These are phyloP conservation scores for Eurytoma adleriae DNA, from an alignment of 2,888 invertebrate genomes.

Conservation along the genomic window DNA sequence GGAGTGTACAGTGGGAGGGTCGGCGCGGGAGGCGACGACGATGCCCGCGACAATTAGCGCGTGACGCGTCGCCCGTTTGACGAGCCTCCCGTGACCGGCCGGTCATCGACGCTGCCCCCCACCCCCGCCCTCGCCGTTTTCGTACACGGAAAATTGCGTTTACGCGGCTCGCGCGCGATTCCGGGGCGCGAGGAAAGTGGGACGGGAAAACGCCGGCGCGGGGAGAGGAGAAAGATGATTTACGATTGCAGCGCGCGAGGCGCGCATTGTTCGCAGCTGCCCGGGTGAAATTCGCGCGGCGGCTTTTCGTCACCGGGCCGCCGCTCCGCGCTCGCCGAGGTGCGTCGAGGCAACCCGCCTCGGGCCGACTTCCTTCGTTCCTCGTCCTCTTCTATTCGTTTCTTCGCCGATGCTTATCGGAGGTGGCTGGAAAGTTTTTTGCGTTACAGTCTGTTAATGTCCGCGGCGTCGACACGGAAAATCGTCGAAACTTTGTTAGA, in stretches of 20 bases:
- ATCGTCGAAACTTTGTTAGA: constrained; percentile 45
- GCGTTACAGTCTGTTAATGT: constrained; percentile 57
- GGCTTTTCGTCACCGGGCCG: constrained; percentile 37
- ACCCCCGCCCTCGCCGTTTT: background rate
- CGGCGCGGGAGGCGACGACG: constrained; percentile 14
- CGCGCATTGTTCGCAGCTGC: constrained; percentile 44
- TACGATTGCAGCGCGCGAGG: constrained; percentile 50
- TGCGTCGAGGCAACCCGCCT: too few species aligned
- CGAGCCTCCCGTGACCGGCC: constrained; percentile 5
- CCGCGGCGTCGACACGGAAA: constrained; percentile 41
- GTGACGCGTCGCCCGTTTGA: constrained; percentile 50
- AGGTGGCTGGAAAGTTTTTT: constrained; percentile 50
- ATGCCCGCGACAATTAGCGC: constrained; percentile 52
- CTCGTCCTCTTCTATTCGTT: background rate
- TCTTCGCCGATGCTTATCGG: constrained; percentile 41
- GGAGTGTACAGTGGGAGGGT: constrained; percentile 14
- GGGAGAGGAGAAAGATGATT: constrained; percentile 59
- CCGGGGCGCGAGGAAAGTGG: constrained; percentile 59
- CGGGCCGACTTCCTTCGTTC: background rate
- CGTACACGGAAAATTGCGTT: constrained; percentile 30
- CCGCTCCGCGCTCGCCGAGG: too few species aligned
- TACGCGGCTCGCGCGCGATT: constrained; percentile 41
- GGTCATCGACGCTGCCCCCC: too few species aligned
- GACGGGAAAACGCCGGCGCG: constrained; percentile 58
- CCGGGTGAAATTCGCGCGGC: constrained; percentile 44